Evolutionary conservation across 2,888 invertebrate species (phyloP).

Genomic region (Cistogaster globosa): DNA sequence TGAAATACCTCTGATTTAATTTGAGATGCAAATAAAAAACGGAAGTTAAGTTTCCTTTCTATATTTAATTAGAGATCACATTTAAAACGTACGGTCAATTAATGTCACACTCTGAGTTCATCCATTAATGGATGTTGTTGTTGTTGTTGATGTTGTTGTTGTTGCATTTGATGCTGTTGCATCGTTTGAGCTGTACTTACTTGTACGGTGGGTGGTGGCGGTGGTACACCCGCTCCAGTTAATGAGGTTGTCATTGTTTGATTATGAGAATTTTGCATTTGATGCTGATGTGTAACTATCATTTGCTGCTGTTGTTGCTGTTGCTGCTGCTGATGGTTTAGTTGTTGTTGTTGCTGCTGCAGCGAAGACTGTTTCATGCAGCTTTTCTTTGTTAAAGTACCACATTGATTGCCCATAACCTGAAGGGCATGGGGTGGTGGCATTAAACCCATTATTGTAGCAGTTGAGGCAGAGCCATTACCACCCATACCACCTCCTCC

Average conservation of each 20-base stretch:
- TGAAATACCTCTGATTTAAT: not conserved
- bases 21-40: not conserved
- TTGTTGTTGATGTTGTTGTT: constrained; percentile 76
- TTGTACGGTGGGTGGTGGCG: constrained; percentile 71
- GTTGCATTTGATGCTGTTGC: constrained; percentile 77
- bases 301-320: constrained; percentile 71
- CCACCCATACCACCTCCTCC: constrained; percentile 82
- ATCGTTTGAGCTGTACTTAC: constrained; percentile 69
- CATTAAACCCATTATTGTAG: constrained; percentile 85
- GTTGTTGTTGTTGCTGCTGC: constrained; percentile 77
- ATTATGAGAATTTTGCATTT: constrained; percentile 83
- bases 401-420: constrained; percentile 88
- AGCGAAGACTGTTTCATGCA: constrained; percentile 82
- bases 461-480: constrained; percentile 84
- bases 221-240: constrained; percentile 83
- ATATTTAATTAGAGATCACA: constrained; percentile 80
- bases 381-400: constrained; percentile 90
- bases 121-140: constrained; percentile 87
- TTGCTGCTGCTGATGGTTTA: constrained; percentile 69
- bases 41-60: constrained; percentile 24
- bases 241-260: constrained; percentile 83
- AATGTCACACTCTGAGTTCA: constrained; percentile 92
- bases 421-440: constrained; percentile 90
- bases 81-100: constrained; percentile 83
- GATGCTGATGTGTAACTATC: constrained; percentile 75